Conservation (phyloP, 2,888 invertebrate genomes). For the Pheosia tremula region DNA sequence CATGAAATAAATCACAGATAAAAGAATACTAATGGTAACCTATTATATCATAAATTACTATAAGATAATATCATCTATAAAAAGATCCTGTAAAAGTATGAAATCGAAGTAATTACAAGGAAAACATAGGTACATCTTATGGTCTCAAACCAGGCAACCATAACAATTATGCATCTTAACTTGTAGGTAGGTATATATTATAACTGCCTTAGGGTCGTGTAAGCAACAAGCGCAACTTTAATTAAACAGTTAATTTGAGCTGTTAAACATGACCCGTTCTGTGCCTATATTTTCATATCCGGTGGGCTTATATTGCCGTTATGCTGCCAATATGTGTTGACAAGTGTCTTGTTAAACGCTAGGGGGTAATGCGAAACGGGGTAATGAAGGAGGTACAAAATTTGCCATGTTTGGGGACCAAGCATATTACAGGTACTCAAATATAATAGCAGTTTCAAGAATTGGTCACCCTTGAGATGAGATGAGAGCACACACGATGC, state of each 20-base stretch:
- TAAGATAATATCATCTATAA: too few species aligned
- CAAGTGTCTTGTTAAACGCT: conserved; percentile 25
- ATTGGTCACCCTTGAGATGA: too few species aligned
- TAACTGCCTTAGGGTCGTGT: conserved; percentile 20
- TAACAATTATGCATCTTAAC: background rate
- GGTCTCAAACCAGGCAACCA: background rate
- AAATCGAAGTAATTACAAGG: too few species aligned
- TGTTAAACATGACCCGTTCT: conserved; percentile 32
- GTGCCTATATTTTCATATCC: conserved; percentile 31
- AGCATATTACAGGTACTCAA: too few species aligned
- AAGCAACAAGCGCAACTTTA: conserved; percentile 44
- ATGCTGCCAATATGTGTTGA: conserved; percentile 31
- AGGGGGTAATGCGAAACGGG: conserved; percentile 16
- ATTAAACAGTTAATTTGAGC: conserved; percentile 53
- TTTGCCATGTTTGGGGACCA: too few species aligned
- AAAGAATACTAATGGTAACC: too few species aligned
- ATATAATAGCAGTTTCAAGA: too few species aligned
- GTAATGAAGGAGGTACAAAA: conserved; percentile 10
- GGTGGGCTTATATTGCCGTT: conserved; percentile 23
- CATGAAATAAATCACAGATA: too few species aligned
- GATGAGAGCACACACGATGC: too few species aligned
- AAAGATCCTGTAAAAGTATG: too few species aligned
- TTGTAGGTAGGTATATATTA: background rate
- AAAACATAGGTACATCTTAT: too few species aligned
- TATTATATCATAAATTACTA: too few species aligned